Evolutionary conservation across 2,113 vertebrate species (phyloP), one percentile per base, ranked within the genome.

Genomic region (Eulemur rufifrons): DNA sequence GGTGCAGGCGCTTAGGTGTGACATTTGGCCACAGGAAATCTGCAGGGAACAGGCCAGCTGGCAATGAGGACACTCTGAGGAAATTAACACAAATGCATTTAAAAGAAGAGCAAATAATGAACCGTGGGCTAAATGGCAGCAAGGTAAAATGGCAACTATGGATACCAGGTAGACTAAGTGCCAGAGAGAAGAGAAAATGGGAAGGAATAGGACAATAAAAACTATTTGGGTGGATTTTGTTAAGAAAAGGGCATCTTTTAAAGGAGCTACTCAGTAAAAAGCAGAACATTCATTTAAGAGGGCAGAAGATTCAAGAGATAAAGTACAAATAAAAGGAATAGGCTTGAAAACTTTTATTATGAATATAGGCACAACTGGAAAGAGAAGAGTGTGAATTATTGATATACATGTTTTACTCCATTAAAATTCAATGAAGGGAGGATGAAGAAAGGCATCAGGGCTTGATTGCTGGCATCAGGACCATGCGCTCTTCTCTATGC

Each of bases 51-150:
- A 97, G 86, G 76, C 59, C 45, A 77, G 94, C 96, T 97, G 92
- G 81, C 91, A 97, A 47, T 95, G 95, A 97, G 88, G 45, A 96
- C 0, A 0, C 78, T 95, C 69, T 34, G 95, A 98, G 96, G 95
- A 98, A 98, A 98, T 98, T 98, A 98, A 66, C 93, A 95, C 8
- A 18, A 91, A 39, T 69, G 92, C 86, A 92, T 96, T 98, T 97
- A 98, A 98, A 98, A 92, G 90, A 86, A 97, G 98, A 98, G 95
- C 63, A 97, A 98, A 98, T 96, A 97, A 98, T 80, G 85, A 97
- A 82, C 87, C 69, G 2, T 94, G n/a, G 68, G 96, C 98, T 98
- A 98, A 98, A 98, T 92, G 95, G 73, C 92, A 98, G 89, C 56
- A 95, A 98, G 95, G 39, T 81, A 95, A 78, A 98, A 69, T 80